Percentiles rank a stretch among this genome's conserved stretches.
Evolutionary conservation across 2,888 invertebrate genomes (phyloP).

Genomic region (Mesochorus sp.): DNA sequence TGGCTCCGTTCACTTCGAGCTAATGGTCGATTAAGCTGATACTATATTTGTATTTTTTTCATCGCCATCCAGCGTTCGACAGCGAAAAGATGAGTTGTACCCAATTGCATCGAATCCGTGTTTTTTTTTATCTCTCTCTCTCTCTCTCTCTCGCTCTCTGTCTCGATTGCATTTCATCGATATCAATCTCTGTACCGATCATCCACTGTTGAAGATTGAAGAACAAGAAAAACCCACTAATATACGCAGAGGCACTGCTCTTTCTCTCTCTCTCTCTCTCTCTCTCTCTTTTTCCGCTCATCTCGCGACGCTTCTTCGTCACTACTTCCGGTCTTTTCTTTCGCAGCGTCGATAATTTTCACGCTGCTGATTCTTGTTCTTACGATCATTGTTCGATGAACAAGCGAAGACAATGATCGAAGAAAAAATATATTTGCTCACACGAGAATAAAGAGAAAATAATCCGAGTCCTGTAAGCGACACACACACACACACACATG

Average conservation of each 20-base stretch:
- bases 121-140: slow-evolving; percentile 36
- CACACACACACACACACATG: too few relatives aligned
- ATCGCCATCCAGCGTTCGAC: slow-evolving; percentile 44
- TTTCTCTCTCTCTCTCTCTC: background rate
- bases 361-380: too few relatives aligned
- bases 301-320: slow-evolving; percentile 28
- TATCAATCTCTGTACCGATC: slow-evolving; percentile 50
- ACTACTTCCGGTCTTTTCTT: slow-evolving; percentile 20
- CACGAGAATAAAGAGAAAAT: background rate
- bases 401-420: too few relatives aligned
- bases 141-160: slow-evolving; percentile 23
- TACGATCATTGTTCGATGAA: slow-evolving; percentile 4
- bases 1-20: slow-evolving; percentile 97
- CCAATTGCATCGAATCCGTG: slow-evolving; percentile 61
- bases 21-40: slow-evolving; percentile 91
- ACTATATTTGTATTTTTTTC: background rate
- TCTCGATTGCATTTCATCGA: background rate
- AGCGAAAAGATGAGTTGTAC: slow-evolving; percentile 62
- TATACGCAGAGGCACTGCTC: slow-evolving; percentile 37
- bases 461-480: background rate
- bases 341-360: slow-evolving; percentile 27
- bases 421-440: background rate
- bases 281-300: slow-evolving; percentile 2
- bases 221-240: background rate
- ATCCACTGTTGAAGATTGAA: slow-evolving; percentile 40